Conservation (phyloP, 92 coral and sea anemone genomes). For the Diadumene lineata region DNA sequence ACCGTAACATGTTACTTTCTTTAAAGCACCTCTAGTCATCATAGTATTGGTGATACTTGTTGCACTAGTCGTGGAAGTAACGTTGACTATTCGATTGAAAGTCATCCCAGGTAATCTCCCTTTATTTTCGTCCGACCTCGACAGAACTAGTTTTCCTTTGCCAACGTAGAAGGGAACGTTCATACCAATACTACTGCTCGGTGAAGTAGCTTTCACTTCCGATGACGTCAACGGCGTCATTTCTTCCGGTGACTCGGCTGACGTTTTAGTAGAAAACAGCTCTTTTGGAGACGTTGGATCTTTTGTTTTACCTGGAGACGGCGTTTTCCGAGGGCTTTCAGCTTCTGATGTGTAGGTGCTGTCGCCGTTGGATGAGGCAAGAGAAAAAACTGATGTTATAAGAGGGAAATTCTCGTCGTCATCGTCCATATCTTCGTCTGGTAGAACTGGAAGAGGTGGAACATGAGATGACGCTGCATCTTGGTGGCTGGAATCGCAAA, state of each 20-base stretch:
- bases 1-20: too few species aligned
- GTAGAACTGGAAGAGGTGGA: conserved; percentile 53
- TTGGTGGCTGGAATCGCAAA: conserved; percentile 17
- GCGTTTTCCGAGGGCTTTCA: too few species aligned
- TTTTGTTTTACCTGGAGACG: neutral
- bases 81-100: conserved; percentile 18
- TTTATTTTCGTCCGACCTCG: conserved; percentile 12
- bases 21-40: conserved; percentile 17
- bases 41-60: neutral
- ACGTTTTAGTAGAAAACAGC: neutral
- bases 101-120: neutral
- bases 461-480: neutral
- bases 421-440: conserved; percentile 72
- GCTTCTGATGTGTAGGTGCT: neutral
- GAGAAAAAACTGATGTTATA: conserved; percentile 78
- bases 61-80: neutral
- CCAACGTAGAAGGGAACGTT: conserved; percentile 25
- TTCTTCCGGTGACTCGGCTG: neutral
- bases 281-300: neutral
- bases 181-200: neutral
- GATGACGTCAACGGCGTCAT: neutral
- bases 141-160: conserved; percentile 18
- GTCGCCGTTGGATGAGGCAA: conserved; percentile 41
- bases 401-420: conserved; percentile 66
- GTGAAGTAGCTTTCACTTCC: neutral